Evolutionary conservation across 2,113 vertebrate species (phyloP).

Genomic region (Bubo scandiacus): DNA sequence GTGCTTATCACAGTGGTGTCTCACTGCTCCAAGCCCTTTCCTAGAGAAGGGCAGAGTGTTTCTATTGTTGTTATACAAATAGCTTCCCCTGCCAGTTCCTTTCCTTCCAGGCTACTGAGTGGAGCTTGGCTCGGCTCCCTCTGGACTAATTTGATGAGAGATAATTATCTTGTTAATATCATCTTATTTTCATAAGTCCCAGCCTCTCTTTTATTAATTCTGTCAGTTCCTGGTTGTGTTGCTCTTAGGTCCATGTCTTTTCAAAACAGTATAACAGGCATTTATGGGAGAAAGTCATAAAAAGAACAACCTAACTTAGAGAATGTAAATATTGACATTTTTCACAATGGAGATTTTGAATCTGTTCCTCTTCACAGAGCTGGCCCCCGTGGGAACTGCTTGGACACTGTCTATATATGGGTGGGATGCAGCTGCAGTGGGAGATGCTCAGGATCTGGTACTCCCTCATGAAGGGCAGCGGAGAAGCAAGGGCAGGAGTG

Average conservation of each 20-base stretch:
- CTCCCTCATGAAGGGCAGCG: not conserved
- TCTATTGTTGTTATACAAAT: conserved; percentile 61
- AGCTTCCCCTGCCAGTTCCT: conserved; percentile 62
- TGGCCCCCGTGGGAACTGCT: not conserved
- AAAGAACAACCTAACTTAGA: conserved; percentile 2
- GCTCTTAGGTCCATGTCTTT: conserved; percentile 52
- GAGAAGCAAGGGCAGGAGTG: not conserved
- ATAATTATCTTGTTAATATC: conserved; percentile 73
- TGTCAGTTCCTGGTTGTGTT: conserved; percentile 45
- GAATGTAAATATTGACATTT: conserved; percentile 66
- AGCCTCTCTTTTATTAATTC: conserved; percentile 67
- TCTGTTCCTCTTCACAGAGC: not conserved
- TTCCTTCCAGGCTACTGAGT: conserved; percentile 60
- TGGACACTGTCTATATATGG: not conserved
- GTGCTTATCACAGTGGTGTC: conserved; percentile 21
- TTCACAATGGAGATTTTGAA: not conserved
- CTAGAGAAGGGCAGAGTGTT: conserved; percentile 36
- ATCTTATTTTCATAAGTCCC: conserved; percentile 64
- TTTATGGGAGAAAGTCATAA: conserved; percentile 30
- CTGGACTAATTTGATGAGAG: conserved; percentile 68
- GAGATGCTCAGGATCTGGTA: not conserved
- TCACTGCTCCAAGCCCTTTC: conserved; percentile 29
- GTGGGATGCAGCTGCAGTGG: not conserved
- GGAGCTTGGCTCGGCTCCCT: conserved; percentile 55
- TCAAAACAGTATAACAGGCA: conserved; percentile 39